Conservation (phyloP, 2,888 invertebrate species). For the Volucella bombylans region DNA sequence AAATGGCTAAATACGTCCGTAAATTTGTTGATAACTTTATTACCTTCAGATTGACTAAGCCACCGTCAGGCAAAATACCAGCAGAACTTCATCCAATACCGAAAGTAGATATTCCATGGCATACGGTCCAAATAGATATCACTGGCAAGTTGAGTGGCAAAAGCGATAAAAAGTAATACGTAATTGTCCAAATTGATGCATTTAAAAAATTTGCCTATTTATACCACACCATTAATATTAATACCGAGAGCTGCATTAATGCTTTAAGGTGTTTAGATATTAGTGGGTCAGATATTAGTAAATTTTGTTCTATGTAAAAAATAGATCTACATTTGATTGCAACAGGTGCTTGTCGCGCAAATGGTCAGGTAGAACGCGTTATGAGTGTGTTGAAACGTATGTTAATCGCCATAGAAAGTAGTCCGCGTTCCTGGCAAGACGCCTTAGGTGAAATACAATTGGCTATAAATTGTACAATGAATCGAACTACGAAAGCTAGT, state of each 20-base stretch:
- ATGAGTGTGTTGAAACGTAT: conserved; percentile 56
- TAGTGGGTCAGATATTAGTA: conserved; percentile 40
- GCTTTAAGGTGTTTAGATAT: conserved; percentile 51
- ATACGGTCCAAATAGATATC: conserved; percentile 34
- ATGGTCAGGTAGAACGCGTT: conserved; percentile 64
- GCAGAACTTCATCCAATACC: conserved; percentile 40
- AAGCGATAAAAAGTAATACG: conserved; percentile 18
- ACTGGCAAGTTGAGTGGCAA: too few relatives aligned
- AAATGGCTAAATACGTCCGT: conserved; percentile 11
- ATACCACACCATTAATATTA: conserved; percentile 14
- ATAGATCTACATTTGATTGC: conserved; percentile 62
- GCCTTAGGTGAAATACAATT: conserved; percentile 58
- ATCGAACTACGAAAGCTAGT: conserved; percentile 34
- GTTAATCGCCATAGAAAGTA: conserved; percentile 66
- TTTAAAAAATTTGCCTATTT: conserved; percentile 35
- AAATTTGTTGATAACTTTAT: conserved; percentile 33
- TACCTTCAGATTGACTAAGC: conserved; percentile 18
- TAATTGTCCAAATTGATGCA: conserved; percentile 33
- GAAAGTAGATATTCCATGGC: conserved; percentile 43
- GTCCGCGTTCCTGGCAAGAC: conserved; percentile 64
- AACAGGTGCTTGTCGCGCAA: conserved; percentile 62
- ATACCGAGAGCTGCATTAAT: conserved; percentile 18
- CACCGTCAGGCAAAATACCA: conserved; percentile 16
- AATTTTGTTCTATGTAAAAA: conserved; percentile 59
- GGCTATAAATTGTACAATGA: conserved; percentile 38